These are phyloP conservation scores for Gymnarchus niloticus DNA, from an alignment of 2,113 vertebrate genomes.

Conservation along the genomic window DNA sequence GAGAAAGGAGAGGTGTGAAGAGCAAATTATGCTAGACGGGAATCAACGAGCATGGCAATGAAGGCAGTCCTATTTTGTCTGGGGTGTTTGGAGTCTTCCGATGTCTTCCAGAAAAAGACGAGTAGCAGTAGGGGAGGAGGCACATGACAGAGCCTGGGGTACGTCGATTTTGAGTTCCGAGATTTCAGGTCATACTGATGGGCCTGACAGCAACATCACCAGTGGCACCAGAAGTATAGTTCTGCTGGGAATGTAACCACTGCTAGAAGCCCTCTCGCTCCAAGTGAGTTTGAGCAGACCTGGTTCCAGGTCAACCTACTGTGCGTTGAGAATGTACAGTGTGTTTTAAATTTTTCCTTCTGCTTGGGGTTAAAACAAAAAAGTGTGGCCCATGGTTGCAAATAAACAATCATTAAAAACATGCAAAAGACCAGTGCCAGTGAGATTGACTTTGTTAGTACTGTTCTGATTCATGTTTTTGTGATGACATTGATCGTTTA, in stretches of 20 bases:
- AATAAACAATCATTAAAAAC: too few species aligned
- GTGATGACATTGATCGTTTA: too few species aligned
- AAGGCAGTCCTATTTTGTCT: background rate
- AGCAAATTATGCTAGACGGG: background rate
- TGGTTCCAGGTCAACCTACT: background rate
- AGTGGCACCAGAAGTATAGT: background rate
- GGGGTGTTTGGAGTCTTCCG: background rate
- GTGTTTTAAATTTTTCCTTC: too few species aligned
- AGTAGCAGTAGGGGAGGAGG: background rate
- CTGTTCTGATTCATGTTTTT: too few species aligned
- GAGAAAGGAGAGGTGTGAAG: background rate
- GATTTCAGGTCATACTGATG: background rate
- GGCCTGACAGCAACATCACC: background rate
- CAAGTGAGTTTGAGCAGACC: background rate
- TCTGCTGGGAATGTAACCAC: background rate
- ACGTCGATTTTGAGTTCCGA: background rate
- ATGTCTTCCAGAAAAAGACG: background rate
- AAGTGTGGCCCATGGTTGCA: too few species aligned
- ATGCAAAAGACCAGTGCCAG: too few species aligned
- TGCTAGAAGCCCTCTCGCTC: background rate
- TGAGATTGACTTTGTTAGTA: too few species aligned
- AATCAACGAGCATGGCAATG: background rate
- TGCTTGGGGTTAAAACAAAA: too few species aligned
- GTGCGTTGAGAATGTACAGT: background rate
- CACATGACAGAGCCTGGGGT: background rate